Base-by-base conservation (phyloP, 2,797 vertebrate species). In the Betta splendens region DNA sequence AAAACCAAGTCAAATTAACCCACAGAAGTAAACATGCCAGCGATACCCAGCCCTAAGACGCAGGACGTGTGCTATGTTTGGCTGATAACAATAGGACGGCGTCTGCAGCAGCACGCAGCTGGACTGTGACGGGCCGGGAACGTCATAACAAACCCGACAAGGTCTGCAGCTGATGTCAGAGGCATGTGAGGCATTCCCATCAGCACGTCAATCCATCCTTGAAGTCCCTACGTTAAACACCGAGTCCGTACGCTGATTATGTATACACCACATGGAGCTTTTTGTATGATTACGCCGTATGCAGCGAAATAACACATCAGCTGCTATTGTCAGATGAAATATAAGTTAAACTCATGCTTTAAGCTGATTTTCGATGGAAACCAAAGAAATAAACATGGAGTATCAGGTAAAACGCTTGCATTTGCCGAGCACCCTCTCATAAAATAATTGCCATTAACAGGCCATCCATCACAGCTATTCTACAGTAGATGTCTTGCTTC, bases 131-230 rank as follows among this genome's bases (percentile, higher is more conserved):
- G 43, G 8, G 20, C 43, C 51, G 56, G 11, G 1, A 29, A 62
- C 21, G 40, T 56, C 52, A 37, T 35, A 48, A 68, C 42, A 73
- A 43, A 69, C 51, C 62, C 15, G 68, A 45, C 62, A 57, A 78
- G 79, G 78, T 64, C 57, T 67, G 63, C 16, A 47, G 57, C 18
- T n/a, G 36, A 64, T 3, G 16, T 52, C 59, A 69, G 44, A 63
- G 40, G 53, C 54, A 62, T 71, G 43, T 7, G 8, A 64, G 74
- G 64, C 43, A 68, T 75, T 54, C 62, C 69, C 39, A 13, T 71
- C 50, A 56, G 63, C 28, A 26, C 7, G 43, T 67, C 67, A 44
- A 44, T 31, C 40, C 7, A 5, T 26, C 15, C 52, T 46, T 8
- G 7, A 13, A 48, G 20, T 63, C 47, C 62, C 60, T 72, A 29